Evolutionary conservation across 2,113 vertebrate genomes (phyloP).

Genomic region (Crotalus horridus): DNA sequence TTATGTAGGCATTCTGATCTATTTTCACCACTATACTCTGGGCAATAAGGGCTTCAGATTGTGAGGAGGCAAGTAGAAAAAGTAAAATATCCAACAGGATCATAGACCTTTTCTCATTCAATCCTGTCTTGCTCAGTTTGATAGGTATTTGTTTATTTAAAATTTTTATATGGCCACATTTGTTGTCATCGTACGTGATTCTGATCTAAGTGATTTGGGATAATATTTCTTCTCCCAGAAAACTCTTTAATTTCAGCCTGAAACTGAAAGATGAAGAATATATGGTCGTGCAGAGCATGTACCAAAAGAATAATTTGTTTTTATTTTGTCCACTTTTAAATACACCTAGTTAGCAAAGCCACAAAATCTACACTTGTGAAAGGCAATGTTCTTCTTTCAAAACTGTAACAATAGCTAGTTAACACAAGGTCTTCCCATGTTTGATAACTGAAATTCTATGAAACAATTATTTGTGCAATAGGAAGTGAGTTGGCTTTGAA

Average conservation of each 20-base stretch:
- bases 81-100: not conserved
- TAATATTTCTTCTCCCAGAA: not conserved
- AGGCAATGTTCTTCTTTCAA: conserved; percentile 36
- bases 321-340: not conserved
- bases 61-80: not conserved
- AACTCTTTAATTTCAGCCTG: not conserved
- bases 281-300: not conserved
- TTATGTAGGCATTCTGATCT: not conserved
- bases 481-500: conserved; percentile 63
- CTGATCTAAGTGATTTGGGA: not conserved
- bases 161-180: not conserved
- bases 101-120: not conserved
- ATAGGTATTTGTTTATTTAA: not conserved
- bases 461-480: conserved; percentile 63
- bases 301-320: not conserved
- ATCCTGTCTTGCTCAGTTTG: not conserved
- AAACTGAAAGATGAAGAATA: not conserved
- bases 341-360: not conserved
- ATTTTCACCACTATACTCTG: not conserved
- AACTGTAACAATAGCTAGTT: conserved; percentile 35
- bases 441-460: conserved; percentile 26
- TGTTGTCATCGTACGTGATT: not conserved
- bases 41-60: not conserved
- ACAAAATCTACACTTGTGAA: conserved; percentile 13
- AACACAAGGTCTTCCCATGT: conserved; percentile 13